Percentiles rank a stretch among this genome's conserved stretches.
Evolutionary conservation across 2,113 vertebrate species (phyloP).

Genomic region (Jaculus jaculus): DNA sequence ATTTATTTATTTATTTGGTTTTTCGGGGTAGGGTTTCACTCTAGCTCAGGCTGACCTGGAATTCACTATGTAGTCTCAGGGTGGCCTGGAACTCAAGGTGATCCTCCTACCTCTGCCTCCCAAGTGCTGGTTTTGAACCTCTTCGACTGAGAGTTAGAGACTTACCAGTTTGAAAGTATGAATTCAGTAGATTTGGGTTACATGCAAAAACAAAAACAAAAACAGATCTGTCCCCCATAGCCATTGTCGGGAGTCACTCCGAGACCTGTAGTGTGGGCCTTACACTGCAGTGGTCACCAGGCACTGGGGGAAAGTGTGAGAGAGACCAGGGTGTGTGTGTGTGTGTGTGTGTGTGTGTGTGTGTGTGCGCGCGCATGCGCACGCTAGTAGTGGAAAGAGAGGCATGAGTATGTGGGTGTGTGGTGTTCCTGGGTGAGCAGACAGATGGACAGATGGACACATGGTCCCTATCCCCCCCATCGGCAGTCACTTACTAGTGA

Average conservation of each 20-base stretch:
- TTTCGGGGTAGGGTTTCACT: too few relatives aligned
- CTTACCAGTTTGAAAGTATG: neutral
- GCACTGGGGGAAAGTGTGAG: neutral
- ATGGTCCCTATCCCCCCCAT: neutral
- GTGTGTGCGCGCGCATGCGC: neutral
- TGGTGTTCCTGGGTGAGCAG: neutral
- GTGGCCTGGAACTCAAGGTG: too few relatives aligned
- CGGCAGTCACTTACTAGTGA: neutral
- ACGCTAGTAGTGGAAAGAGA: too few relatives aligned
- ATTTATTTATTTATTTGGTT: too few relatives aligned
- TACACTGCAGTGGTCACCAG: neutral
- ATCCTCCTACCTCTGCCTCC: too few relatives aligned
- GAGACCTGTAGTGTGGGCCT: neutral
- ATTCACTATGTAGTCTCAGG: too few relatives aligned
- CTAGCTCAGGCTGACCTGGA: too few relatives aligned
- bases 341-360: neutral
- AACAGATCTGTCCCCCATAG: neutral
- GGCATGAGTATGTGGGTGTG: neutral
- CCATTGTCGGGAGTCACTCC: neutral
- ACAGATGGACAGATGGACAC: neutral
- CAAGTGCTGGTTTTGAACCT: conserved; percentile 11
- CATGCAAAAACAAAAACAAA: neutral
- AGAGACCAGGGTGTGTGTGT: too few relatives aligned
- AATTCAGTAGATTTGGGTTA: neutral
- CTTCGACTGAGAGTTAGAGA: neutral